A percentile compares a stretch with the other conserved stretches of the same genome.
Evolutionary conservation across 2,797 vertebrate genomes (phyloP).

Genomic region (Masticophis lateralis): DNA sequence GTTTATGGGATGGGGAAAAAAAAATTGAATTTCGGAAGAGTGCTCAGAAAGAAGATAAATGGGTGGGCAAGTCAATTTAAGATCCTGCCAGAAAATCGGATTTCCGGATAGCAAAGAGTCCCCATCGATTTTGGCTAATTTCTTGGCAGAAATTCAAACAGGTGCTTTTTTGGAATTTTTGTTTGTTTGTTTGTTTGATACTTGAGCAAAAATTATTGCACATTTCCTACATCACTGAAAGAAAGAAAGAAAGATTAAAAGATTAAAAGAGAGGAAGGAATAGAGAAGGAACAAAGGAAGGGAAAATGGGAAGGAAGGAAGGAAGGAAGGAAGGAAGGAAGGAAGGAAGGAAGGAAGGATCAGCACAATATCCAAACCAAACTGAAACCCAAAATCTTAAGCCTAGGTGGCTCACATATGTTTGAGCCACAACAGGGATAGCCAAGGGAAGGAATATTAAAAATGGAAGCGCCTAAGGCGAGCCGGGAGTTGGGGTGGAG

Average conservation of each 20-base stretch:
- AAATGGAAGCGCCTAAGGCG: not conserved
- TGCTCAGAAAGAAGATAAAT: slow-evolving; percentile 11
- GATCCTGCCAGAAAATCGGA: not conserved
- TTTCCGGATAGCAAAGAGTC: not conserved
- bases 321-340: not conserved
- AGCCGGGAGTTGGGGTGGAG: accelerated
- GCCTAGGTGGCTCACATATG: accelerated
- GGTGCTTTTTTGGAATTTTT: not conserved
- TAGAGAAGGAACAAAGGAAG: no score
- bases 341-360: not conserved
- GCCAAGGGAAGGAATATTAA: not conserved
- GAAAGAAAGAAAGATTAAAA: no score
- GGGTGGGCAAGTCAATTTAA: not conserved
- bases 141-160: not conserved
- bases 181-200: not conserved
- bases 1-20: no score
- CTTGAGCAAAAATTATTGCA: not conserved
- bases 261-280: no score
- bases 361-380: not conserved
- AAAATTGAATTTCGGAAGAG: not conserved
- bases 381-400: not conserved
- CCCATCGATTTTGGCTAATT: not conserved
- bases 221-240: not conserved
- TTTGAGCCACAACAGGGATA: not conserved
- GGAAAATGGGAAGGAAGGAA: not conserved